These are phyloP conservation scores for Muricea muricata DNA, from an alignment of 92 coral and sea anemone genomes.

Conservation along the genomic window DNA sequence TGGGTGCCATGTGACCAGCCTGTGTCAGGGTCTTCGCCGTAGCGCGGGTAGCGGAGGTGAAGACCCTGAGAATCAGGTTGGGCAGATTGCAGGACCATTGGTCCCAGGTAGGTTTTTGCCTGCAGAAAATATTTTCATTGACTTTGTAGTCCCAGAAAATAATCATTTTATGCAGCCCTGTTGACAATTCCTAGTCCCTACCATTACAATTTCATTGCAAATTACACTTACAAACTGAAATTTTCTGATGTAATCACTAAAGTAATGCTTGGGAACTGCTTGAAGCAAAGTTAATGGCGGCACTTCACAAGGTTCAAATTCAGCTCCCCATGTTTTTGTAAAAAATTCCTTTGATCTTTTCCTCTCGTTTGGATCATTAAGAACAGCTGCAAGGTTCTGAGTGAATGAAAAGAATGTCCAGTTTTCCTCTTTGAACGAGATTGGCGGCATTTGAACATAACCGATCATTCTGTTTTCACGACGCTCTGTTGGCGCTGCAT, in stretches of 20 bases:
- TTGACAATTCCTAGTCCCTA: too few relatives aligned
- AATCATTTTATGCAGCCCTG: background rate
- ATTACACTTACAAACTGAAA: slow-evolving; percentile 82
- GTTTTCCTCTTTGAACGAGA: slow-evolving; percentile 77
- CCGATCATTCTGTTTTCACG: slow-evolving; percentile 80
- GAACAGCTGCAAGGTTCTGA: slow-evolving; percentile 95
- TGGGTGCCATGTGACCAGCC: too few relatives aligned
- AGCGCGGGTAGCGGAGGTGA: too few relatives aligned
- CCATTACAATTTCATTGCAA: too few relatives aligned
- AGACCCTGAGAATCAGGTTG: too few relatives aligned
- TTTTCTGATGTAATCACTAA: slow-evolving; percentile 82
- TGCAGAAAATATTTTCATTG: too few relatives aligned
- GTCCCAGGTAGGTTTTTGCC: too few relatives aligned
- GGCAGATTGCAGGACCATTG: too few relatives aligned
- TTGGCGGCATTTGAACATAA: slow-evolving; percentile 84
- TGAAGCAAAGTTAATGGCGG: slow-evolving; percentile 92
- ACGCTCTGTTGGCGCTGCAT: background rate
- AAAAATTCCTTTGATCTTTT: slow-evolving; percentile 89
- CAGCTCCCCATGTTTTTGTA: slow-evolving; percentile 95
- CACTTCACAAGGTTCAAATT: slow-evolving; percentile 85
- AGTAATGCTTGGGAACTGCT: slow-evolving; percentile 72
- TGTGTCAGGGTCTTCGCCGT: too few relatives aligned
- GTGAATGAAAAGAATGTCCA: slow-evolving; percentile 93
- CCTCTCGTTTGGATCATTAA: slow-evolving; percentile 85
- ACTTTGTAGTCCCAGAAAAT: too few relatives aligned